phyloP scores from a whole-genome alignment of 2,888 invertebrate genomes.

The Synergus laeviventris region DNA sequence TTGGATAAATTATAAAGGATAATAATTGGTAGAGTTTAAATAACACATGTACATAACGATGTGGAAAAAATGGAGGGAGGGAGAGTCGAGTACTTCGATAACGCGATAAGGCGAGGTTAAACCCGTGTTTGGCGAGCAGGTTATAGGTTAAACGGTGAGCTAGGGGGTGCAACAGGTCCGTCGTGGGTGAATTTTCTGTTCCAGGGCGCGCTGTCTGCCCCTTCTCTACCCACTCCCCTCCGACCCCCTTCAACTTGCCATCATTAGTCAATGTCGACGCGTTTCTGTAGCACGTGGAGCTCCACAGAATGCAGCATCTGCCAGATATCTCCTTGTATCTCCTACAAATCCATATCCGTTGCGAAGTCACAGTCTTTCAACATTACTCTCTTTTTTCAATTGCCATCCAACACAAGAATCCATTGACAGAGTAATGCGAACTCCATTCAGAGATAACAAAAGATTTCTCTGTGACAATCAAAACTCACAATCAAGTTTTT shows the following conservation, averaged over 20 bases:
- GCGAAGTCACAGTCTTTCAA: slow-evolving; percentile 17
- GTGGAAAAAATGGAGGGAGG: slow-evolving; percentile 52
- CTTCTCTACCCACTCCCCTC: slow-evolving; percentile 62
- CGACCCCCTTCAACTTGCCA: slow-evolving; percentile 69
- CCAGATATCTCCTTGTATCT: slow-evolving; percentile 69
- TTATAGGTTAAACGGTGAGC: slow-evolving; percentile 76
- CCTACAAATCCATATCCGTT: slow-evolving; percentile 63
- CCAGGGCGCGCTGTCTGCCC: slow-evolving; percentile 72
- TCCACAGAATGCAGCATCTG: slow-evolving; percentile 71
- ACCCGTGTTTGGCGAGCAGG: slow-evolving; percentile 75
- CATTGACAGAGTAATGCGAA: background rate
- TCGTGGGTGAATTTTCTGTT: slow-evolving; percentile 76
- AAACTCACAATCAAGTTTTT: background rate
- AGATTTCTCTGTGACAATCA: background rate
- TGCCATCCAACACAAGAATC: background rate
- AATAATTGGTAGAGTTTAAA: slow-evolving; percentile 28
- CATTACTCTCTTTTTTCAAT: background rate
- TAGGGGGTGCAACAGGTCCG: slow-evolving; percentile 76
- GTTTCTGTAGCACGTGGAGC: slow-evolving; percentile 68
- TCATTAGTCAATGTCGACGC: slow-evolving; percentile 76
- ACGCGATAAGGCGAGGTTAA: slow-evolving; percentile 76
- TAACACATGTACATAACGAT: slow-evolving; percentile 49
- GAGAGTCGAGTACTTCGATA: slow-evolving; percentile 69
- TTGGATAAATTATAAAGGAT: background rate
- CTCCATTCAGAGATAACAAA: background rate